Conservation (phyloP, 1,140 invertebrate genomes). For the Pseudachorutes palmiensis region DNA sequence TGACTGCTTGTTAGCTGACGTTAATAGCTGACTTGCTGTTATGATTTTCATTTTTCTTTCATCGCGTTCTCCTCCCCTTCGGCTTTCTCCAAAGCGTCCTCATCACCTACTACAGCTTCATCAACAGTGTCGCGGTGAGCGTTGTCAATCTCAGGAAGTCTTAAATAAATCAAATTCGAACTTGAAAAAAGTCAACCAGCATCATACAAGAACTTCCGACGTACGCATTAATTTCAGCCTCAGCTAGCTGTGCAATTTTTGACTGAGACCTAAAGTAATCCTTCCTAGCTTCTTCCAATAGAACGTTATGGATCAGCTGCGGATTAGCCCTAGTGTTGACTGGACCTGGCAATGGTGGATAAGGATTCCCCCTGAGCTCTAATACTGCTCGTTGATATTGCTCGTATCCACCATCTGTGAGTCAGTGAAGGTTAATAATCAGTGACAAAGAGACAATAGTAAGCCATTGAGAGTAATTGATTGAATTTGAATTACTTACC, state of each 20-base stretch:
- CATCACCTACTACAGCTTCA: no score
- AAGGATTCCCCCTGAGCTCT: conserved; percentile 34
- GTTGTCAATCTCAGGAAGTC: conserved; percentile 17
- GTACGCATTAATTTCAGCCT: conserved; percentile 25
- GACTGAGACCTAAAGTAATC: conserved; percentile 31
- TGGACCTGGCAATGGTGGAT: conserved; percentile 34
- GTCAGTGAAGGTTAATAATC: no score
- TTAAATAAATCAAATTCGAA: not conserved
- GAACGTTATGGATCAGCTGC: conserved; percentile 31
- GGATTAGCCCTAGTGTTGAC: conserved; percentile 24
- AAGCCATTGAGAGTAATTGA: not conserved
- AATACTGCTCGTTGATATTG: conserved; percentile 21
- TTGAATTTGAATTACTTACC: conserved; percentile 14
- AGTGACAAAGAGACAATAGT: no score
- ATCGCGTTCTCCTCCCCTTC: no score
- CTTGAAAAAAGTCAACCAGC: not conserved
- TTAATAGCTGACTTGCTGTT: no score
- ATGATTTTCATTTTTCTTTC: no score
- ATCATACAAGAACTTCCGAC: not conserved
- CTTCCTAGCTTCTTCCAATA: conserved; percentile 36
- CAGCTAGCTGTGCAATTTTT: conserved; percentile 18
- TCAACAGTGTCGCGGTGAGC: not conserved
- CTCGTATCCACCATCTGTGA: not conserved
- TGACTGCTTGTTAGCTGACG: no score
- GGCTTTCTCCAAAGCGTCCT: no score